Percentiles rank a stretch among this genome's conserved stretches.
Evolutionary conservation across 1,140 invertebrate species (phyloP).

Genomic region (Pentalonia nigronervosa): DNA sequence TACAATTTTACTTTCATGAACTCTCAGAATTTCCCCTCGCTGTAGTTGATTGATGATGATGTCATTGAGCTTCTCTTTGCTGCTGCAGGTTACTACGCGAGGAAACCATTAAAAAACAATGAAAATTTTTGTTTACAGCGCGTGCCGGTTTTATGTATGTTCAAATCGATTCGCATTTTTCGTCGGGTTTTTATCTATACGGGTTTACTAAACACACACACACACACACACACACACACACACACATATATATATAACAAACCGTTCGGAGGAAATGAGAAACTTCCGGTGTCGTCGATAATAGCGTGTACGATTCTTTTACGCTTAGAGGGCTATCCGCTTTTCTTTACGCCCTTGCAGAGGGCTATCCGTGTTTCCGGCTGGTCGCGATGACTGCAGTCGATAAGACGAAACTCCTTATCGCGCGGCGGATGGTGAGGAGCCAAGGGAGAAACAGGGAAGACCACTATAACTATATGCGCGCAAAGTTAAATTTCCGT

Average conservation of each 20-base stretch:
- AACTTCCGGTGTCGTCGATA: slow-evolving; percentile 44
- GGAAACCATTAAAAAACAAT: slow-evolving; percentile 51
- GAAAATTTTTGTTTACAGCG: not conserved
- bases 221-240: too few relatives aligned
- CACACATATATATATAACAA: not conserved
- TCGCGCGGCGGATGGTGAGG: not conserved
- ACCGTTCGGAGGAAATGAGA: slow-evolving; percentile 43
- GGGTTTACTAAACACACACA: too few relatives aligned
- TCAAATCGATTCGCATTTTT: slow-evolving; percentile 32
- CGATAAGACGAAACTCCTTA: slow-evolving; percentile 2
- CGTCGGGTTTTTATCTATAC: slow-evolving; percentile 22
- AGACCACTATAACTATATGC: not conserved
- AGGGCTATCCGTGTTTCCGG: slow-evolving; percentile 43
- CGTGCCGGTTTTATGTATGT: slow-evolving; percentile 21
- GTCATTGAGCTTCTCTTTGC: not conserved
- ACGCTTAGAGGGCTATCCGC: slow-evolving; percentile 35
- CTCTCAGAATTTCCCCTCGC: not conserved
- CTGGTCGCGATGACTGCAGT: slow-evolving; percentile 23
- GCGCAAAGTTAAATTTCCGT: not conserved
- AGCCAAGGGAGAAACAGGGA: not conserved
- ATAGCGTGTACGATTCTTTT: slow-evolving; percentile 35
- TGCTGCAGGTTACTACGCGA: not conserved
- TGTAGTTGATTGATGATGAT: slow-evolving; percentile 32
- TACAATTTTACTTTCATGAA: not conserved
- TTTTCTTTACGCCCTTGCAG: not conserved